Evolutionary conservation across 2,888 invertebrate species (phyloP).

Genomic region (Elgonia sp.): DNA sequence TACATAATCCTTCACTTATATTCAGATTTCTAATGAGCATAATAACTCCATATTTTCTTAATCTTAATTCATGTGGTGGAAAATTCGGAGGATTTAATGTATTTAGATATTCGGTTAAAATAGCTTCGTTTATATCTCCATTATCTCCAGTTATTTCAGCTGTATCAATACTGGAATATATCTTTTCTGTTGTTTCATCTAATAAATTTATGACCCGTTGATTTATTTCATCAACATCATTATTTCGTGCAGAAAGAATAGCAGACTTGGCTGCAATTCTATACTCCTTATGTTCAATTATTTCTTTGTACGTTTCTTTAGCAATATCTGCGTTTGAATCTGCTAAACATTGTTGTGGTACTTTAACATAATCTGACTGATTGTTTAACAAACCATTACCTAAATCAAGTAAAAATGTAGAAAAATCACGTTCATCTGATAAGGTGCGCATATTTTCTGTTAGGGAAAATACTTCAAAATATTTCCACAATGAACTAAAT

Average conservation of each 20-base stretch:
- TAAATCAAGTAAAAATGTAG: conserved; percentile 22
- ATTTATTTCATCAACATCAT: conserved; percentile 3
- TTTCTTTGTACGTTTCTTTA: background rate
- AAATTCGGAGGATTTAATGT: no score
- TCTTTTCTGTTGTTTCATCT: background rate
- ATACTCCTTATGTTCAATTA: background rate
- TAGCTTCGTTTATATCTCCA: no score
- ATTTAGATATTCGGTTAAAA: no score
- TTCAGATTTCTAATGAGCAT: no score
- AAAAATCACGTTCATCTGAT: conserved; percentile 8
- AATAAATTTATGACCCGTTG: background rate
- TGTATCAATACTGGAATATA: background rate
- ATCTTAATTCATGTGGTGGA: no score
- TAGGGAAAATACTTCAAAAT: background rate
- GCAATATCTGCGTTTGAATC: background rate
- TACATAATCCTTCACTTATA: no score
- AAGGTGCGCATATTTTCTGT: background rate
- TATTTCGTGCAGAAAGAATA: background rate
- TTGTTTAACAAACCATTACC: conserved; percentile 11
- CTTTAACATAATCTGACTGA: background rate
- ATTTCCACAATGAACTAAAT: background rate
- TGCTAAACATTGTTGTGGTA: conserved; percentile 34
- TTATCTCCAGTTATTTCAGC: no score
- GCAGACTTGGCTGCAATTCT: background rate
- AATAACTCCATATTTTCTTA: no score